A percentile compares a stretch with the other conserved stretches of the same genome.
These are phyloP conservation scores for Heliopora coerulea DNA, from an alignment of 92 coral and sea anemone species.

Conservation along the genomic window DNA sequence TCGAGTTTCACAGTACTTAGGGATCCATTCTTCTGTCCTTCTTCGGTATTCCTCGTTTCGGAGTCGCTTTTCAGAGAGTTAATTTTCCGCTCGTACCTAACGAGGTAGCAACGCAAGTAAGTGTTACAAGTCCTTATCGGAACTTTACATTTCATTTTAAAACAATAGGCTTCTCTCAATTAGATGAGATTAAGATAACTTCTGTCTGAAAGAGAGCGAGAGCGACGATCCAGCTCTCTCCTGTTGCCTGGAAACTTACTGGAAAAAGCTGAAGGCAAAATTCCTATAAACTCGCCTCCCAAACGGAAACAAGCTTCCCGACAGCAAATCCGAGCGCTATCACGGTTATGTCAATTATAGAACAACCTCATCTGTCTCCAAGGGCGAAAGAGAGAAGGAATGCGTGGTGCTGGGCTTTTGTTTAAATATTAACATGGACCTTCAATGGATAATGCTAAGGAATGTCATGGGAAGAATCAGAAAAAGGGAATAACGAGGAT, in stretches of 20 bases:
- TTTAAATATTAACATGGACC: background rate
- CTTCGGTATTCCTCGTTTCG: background rate
- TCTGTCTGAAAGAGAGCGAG: too few species aligned
- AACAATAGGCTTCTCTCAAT: conserved; percentile 11
- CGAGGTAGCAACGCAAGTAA: background rate
- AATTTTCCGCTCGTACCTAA: conserved; percentile 33
- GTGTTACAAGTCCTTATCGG: conserved; percentile 7
- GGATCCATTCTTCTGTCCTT: background rate
- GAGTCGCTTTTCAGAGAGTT: conserved; percentile 9
- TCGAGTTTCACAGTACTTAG: background rate
- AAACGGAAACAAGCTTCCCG: background rate
- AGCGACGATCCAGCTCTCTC: background rate
- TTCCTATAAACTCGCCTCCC: background rate
- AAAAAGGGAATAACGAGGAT: background rate
- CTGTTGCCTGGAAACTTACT: too few species aligned
- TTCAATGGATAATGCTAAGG: background rate
- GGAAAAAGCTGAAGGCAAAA: background rate
- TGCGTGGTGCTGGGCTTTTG: background rate
- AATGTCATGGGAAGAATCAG: background rate
- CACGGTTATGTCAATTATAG: background rate
- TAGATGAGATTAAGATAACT: conserved; percentile 6
- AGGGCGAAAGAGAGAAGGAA: background rate
- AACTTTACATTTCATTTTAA: conserved; percentile 4
- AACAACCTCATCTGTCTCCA: background rate
- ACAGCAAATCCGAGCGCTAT: background rate